Evolutionary conservation across 2,113 vertebrate species (phyloP), one percentile per base, ranked within the genome.

Genomic region (Ibidorhyncha struthersii): DNA sequence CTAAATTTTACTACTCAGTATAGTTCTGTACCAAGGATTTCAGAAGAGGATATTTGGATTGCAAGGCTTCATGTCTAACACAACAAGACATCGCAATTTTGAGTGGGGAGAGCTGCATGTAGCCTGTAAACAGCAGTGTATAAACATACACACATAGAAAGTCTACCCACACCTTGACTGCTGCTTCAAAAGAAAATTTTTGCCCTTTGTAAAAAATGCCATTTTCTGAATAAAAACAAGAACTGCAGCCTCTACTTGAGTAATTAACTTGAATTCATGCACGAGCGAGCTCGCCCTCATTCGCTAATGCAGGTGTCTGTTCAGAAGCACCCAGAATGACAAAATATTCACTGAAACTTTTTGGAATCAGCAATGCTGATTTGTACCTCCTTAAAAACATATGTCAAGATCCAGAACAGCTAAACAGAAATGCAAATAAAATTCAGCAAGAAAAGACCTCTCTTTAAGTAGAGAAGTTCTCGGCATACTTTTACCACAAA

Each of bases 341-440:
- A 97, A 95, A 80, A 87, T n/a, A 86, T 17, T 85, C 47, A 62
- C 88, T 74, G 38, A 67, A 82, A 63, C 10, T 73, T 86, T 93
- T 58, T 89, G 62, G 86, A 97, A 97, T 84, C 30, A 97, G 58
- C 50, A 86, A 45, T 72, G 87, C 77, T 84, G 81, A 96, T 95
- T 96, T 90, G 76, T 95, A 69, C 38, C 70, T 80, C 73, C 45
- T 89, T 92, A 63, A 89, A 96, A 84, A 79, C 12, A 8, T 81
- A 65, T n/a, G 59, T 80, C 53, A 89, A 87, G 61, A 93, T 52
- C 77, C 74, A 89, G 67, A 81, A 69, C 72, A 91, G 59, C 69
- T 36, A 89, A 96, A 74, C 40, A 95, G 79, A 94, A 95, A 94
- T 61, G 36, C 36, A 93, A 95, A 92, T 15, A 47, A 40, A 87